Evolutionary conservation across 2,888 invertebrate genomes (phyloP).

Genomic region (Pinctada fucata): DNA sequence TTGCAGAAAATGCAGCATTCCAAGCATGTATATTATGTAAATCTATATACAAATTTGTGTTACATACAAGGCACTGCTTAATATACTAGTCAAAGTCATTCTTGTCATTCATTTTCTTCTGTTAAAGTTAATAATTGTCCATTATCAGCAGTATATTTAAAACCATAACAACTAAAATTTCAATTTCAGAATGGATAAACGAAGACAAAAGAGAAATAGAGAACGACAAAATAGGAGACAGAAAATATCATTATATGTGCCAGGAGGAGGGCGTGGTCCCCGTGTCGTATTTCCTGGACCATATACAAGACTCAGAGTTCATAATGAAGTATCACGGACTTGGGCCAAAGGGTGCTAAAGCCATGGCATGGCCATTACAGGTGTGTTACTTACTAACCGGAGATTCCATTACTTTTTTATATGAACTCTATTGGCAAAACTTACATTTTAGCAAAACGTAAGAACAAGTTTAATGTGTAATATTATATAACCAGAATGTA

Average conservation of each 20-base stretch:
- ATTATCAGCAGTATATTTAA: too few species aligned
- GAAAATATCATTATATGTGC: slow-evolving; percentile 66
- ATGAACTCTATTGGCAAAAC: neutral
- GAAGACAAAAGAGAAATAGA: slow-evolving; percentile 50
- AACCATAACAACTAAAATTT: too few species aligned
- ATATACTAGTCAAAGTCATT: too few species aligned
- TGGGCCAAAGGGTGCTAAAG: slow-evolving; percentile 70
- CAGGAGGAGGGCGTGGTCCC: slow-evolving; percentile 65
- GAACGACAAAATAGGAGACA: slow-evolving; percentile 57
- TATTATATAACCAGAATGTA: too few species aligned
- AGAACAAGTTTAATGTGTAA: too few species aligned
- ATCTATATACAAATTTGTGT: too few species aligned
- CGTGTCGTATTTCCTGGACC: slow-evolving; percentile 66
- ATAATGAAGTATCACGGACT: slow-evolving; percentile 70
- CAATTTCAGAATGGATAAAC: slow-evolving; percentile 58
- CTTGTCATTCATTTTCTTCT: too few species aligned
- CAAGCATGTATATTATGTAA: too few species aligned
- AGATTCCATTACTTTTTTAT: neutral
- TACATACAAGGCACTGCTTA: too few species aligned
- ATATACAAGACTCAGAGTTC: slow-evolving; percentile 62
- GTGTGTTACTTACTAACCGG: slow-evolving; percentile 43
- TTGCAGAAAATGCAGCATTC: too few species aligned
- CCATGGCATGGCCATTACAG: slow-evolving; percentile 71
- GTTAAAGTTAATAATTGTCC: too few species aligned
- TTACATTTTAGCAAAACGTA: neutral